Evolutionary conservation across 2,888 invertebrate genomes (phyloP), one percentile per base, ranked within the genome.

Genomic region (Drosophila rellima): DNA sequence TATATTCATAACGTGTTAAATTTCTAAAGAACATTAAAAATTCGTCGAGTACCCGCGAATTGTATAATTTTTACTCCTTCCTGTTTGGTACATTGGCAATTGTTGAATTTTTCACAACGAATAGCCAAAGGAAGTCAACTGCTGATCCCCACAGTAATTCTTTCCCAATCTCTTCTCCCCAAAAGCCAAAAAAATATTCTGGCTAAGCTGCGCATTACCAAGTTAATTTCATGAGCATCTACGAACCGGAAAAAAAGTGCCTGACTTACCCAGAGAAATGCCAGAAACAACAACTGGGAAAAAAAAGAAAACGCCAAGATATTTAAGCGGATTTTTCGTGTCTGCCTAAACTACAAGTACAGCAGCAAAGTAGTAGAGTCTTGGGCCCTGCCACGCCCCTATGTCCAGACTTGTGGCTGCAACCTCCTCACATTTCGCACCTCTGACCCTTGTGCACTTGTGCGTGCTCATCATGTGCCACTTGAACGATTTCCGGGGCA

Each of bases 401-500:
- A 17, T 8, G 20, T 15, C 11, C 11, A 13, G 15, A 13, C 52
- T 17, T 33, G 33, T 48, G 26, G 11, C 17, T 45, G 31, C 54
- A 26, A 7, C 51, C 51, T 51, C 4, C 5, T 20, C n/a, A 5
- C 23, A 23, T 11, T 52, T 40, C 23, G 15, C 26, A 15, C 17
- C 8, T 3, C 48, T 40, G 23, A 17, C 31, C 57, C 62, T 45
- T 75, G 72, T 80, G 70, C 83, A 78, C 64, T 71, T 88, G 78
- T 81, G 89, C 77, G 85, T 77, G 71, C 81, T 83, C 78, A 80
- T 82, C 78, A 75, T 77, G 77, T 79, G 87, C 85, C 89, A 83
- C 84, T 88, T 87, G 77, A 85, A 87, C 79, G 89, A 79, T 87
- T 85, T 89, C 66, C 76, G 60, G 73, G 86, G 86, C 90, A 91